These are phyloP conservation scores for Chrysochloris asiatica DNA, from an alignment of 2,113 vertebrate genomes.

Conservation along the genomic window DNA sequence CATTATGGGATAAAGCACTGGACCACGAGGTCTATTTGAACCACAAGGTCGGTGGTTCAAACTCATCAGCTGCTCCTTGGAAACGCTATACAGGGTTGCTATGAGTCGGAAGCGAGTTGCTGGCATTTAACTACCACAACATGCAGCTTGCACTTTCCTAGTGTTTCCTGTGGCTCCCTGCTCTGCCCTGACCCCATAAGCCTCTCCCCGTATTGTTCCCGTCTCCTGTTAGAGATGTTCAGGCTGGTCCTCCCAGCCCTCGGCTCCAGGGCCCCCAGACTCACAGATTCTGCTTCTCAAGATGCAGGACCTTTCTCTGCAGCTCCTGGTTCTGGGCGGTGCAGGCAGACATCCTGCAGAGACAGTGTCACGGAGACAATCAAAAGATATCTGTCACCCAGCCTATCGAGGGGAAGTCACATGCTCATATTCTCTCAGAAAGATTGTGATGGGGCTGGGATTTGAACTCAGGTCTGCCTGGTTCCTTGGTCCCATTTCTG, in stretches of 20 bases:
- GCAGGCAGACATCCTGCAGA: conserved; percentile 91
- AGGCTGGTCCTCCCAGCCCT: neutral
- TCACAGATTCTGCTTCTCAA: conserved; percentile 97
- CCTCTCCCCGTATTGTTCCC: neutral
- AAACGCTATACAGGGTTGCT: too few relatives aligned
- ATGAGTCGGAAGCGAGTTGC: too few relatives aligned
- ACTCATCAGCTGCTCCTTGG: too few relatives aligned
- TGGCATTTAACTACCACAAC: too few relatives aligned
- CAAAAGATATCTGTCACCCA: neutral
- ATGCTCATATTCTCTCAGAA: neutral
- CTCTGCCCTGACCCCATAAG: too few relatives aligned
- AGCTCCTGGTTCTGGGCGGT: conserved; percentile 95
- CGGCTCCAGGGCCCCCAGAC: conserved; percentile 52
- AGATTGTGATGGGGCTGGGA: neutral
- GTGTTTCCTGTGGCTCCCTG: neutral
- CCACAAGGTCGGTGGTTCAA: too few relatives aligned
- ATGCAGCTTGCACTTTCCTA: neutral
- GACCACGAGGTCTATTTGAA: too few relatives aligned
- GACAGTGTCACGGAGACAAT: neutral
- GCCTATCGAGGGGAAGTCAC: neutral
- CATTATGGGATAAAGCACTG: too few relatives aligned
- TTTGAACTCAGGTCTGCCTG: neutral
- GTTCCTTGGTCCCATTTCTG: neutral
- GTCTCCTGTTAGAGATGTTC: neutral
- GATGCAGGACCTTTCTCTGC: conserved; percentile 95